phyloP scores from a whole-genome alignment of 1,140 invertebrate species.

The Drosophila pseudoobscura region DNA sequence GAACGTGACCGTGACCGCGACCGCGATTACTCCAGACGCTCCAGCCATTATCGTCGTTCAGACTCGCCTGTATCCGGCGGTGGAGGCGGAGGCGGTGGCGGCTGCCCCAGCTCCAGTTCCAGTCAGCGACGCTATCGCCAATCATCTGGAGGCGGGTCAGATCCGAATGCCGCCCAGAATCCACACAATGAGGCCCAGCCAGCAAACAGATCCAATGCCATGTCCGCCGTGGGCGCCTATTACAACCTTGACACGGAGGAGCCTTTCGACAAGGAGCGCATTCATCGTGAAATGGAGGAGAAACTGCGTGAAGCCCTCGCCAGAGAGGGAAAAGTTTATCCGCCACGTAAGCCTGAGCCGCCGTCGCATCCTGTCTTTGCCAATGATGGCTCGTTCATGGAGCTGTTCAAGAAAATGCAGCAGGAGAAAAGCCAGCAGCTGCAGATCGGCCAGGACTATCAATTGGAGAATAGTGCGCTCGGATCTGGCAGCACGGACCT shows the following conservation, averaged over 20 bases:
- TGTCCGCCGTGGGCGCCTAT: slow-evolving; percentile 63
- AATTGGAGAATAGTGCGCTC: no score
- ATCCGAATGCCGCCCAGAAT: slow-evolving; percentile 16
- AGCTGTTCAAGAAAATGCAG: slow-evolving; percentile 95
- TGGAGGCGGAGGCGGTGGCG: slow-evolving; percentile 1
- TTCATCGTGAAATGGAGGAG: slow-evolving; percentile 81
- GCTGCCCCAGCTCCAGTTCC: slow-evolving; percentile 3
- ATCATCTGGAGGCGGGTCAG: slow-evolving; percentile 4
- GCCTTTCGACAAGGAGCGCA: slow-evolving; percentile 80
- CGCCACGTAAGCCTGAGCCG: slow-evolving; percentile 76
- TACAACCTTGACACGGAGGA: slow-evolving; percentile 74
- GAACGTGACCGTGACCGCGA: no score
- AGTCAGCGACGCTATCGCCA: slow-evolving; percentile 11
- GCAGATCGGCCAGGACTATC: slow-evolving; percentile 16
- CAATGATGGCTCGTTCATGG: slow-evolving; percentile 94
- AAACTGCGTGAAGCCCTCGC: slow-evolving; percentile 74
- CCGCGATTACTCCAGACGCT: slow-evolving; percentile 44
- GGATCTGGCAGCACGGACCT: neutral
- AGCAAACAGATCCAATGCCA: slow-evolving; percentile 32
- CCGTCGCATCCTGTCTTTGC: slow-evolving; percentile 86
- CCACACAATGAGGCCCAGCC: slow-evolving; percentile 10
- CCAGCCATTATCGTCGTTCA: slow-evolving; percentile 41
- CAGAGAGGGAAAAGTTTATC: slow-evolving; percentile 81
- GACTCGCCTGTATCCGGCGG: slow-evolving; percentile 18
- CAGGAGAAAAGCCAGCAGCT: slow-evolving; percentile 86